These are phyloP conservation scores for Cetoscarus ocellatus DNA, from an alignment of 2,797 vertebrate genomes.

Conservation along the genomic window DNA sequence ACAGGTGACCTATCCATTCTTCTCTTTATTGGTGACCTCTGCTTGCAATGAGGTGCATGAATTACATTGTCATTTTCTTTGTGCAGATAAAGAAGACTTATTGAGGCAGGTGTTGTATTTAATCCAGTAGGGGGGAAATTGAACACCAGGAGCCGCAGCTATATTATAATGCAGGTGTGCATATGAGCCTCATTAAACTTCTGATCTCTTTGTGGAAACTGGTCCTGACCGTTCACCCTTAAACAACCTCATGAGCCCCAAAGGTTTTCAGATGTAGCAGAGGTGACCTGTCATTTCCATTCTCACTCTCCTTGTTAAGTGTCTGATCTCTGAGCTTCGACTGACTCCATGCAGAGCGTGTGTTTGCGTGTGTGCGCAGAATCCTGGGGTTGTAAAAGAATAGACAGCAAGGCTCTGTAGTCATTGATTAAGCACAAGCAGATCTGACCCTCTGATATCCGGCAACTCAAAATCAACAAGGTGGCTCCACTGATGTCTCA, in stretches of 20 bases:
- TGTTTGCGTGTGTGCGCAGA: constrained; percentile 30
- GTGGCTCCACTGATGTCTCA: constrained; percentile 65
- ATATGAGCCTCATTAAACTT: constrained; percentile 59
- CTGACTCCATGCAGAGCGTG: constrained; percentile 49
- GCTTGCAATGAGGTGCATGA: constrained; percentile 49
- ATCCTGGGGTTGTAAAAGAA: constrained; percentile 47
- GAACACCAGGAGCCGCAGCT: constrained; percentile 40
- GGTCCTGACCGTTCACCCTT: constrained; percentile 31
- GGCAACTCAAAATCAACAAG: constrained; percentile 59
- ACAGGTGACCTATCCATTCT: constrained; percentile 33
- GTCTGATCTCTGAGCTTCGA: constrained; percentile 62
- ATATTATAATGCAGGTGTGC: constrained; percentile 53
- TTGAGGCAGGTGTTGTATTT: constrained; percentile 70
- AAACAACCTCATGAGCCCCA: constrained; percentile 20
- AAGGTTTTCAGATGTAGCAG: constrained; percentile 42
- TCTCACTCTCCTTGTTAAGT: constrained; percentile 39
- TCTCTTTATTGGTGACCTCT: constrained; percentile 40
- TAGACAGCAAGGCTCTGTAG: constrained; percentile 68
- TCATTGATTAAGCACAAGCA: constrained; percentile 73
- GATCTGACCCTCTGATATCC: constrained; percentile 69
- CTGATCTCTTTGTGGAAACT: constrained; percentile 54
- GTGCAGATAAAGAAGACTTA: constrained; percentile 45
- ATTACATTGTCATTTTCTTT: constrained; percentile 32
- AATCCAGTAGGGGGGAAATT: constrained; percentile 43
- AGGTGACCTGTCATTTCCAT: constrained; percentile 66